Percentiles rank a stretch among this genome's conserved stretches.
These are phyloP conservation scores for Loripinus fragilis DNA, from an alignment of 2,888 invertebrate genomes.

Conservation along the genomic window DNA sequence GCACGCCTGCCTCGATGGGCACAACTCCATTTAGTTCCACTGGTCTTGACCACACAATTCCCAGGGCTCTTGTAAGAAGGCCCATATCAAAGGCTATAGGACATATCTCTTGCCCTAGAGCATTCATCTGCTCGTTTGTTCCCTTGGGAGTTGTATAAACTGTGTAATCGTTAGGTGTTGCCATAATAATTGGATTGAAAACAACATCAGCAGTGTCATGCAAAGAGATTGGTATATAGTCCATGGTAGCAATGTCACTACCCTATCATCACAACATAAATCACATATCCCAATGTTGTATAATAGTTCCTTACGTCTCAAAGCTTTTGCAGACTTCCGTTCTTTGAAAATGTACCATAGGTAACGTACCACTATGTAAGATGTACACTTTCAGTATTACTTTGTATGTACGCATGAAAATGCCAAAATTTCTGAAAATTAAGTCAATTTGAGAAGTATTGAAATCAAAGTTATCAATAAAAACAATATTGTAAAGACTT, in stretches of 20 bases:
- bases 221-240: constrained; percentile 17
- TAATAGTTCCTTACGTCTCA: not conserved
- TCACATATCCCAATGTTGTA: not conserved
- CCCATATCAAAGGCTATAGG: no score
- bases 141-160: constrained; percentile 27
- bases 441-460: no score
- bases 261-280: not conserved
- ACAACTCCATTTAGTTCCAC: constrained; percentile 27
- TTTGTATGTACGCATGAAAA: no score
- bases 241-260: not conserved
- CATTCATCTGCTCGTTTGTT: constrained; percentile 31
- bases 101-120: no score
- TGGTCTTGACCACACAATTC: constrained; percentile 37
- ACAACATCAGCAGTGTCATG: no score
- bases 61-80: constrained; percentile 34
- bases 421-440: no score
- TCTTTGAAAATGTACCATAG: no score
- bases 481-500: no score
- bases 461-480: no score
- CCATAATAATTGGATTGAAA: no score
- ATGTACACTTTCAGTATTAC: no score
- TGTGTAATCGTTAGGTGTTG: constrained; percentile 23
- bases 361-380: no score
- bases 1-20: constrained; percentile 42
- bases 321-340: not conserved